Base-by-base conservation (phyloP, 35 echinoderm and acorn worm species). In the Diadema setosum region DNA sequence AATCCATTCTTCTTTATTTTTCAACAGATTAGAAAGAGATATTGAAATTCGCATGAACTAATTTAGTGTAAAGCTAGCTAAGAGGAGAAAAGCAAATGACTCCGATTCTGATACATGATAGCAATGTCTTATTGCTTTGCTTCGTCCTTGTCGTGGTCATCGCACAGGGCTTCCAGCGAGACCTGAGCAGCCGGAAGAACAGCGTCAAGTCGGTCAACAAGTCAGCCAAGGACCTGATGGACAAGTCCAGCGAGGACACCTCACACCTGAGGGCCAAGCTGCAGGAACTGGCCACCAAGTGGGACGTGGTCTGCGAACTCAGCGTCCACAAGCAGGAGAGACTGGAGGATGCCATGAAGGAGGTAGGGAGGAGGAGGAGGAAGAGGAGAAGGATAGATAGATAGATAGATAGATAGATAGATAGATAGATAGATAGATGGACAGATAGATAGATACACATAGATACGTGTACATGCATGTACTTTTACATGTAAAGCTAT, bases 191-290 rank as follows among this genome's bases (percentile, higher is more conserved):
- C 90, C 90, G 93, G 2, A 99, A 99, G 90, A 91, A 88, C 82
- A 99, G 89, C 32, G 96, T 99, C 6, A 94, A 92, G 52, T 99
- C 96, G 0, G 96, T 99, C 70, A 94, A 99, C 57, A 94, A 95
- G 27, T 99, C 96, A 3, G 93, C 96, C 48, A 99, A 99, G 75
- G 96, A 93, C 39, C 80, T 99, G 82, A 99, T 92, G 88, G 89
- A 99, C 12, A 95, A 94, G 57, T 94, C 96, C 12, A 99, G 93
- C 43, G 96, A 99, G 67, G 96, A 99, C 70, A 94, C 93, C 3
- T 92, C 96, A 0, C 96, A 99, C 70, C 86, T 99, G 9, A 91
- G 89, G 45, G 82, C 86, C 32, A 99, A 99, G 75, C 81, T 99
- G 9, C 80, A 91, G 40, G 96, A 99, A 70, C 86, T 99, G 31